These are phyloP conservation scores for Pachycephus smyrnensis DNA, from an alignment of 2,888 invertebrate genomes.

Conservation along the genomic window DNA sequence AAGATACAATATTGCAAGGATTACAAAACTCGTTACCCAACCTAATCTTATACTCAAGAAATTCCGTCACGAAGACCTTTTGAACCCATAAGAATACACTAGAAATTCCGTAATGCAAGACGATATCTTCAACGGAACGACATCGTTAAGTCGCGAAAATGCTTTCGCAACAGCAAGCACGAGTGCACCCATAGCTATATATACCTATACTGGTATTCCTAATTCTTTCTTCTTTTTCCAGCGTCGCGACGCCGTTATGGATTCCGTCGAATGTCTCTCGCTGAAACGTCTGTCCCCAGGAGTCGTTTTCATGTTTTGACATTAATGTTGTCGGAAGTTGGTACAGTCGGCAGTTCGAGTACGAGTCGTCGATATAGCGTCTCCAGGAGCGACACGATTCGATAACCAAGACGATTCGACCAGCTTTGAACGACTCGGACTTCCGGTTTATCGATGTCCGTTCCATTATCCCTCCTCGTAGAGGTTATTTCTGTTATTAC, in stretches of 20 bases:
- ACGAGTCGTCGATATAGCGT: not conserved
- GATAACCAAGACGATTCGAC: not conserved
- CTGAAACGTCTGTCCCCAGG: not conserved
- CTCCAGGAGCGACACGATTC: not conserved
- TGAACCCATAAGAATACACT: not conserved
- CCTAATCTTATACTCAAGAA: not conserved
- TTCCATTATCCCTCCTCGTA: constrained; percentile 15
- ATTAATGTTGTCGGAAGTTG: not conserved
- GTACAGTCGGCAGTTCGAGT: not conserved
- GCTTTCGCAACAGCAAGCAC: not conserved
- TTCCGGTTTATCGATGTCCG: constrained; percentile 32
- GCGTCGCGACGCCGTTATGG: not conserved
- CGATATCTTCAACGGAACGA: not conserved
- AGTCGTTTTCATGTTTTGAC: not conserved
- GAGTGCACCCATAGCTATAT: not conserved
- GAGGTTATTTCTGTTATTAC: not conserved
- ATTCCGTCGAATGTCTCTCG: not conserved
- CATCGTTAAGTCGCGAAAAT: not conserved
- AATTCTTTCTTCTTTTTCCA: not conserved
- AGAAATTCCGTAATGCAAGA: not conserved
- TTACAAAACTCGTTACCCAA: not conserved
- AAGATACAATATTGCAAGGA: not conserved
- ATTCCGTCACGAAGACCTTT: not conserved
- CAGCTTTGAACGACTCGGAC: not conserved
- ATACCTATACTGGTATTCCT: not conserved